These are phyloP conservation scores for Prunella himalayana DNA, from an alignment of 2,113 vertebrate species.

Conservation along the genomic window DNA sequence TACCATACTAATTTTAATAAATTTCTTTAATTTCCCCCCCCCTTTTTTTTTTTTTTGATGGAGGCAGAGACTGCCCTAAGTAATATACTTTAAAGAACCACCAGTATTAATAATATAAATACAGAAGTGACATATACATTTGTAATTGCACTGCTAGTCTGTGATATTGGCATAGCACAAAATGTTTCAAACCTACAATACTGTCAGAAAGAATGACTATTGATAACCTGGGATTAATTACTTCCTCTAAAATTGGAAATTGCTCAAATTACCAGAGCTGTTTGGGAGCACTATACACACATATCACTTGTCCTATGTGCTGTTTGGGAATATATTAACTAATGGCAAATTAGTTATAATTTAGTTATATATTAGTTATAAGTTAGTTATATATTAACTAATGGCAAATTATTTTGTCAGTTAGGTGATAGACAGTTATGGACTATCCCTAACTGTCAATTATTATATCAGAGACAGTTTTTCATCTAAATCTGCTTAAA, in stretches of 20 bases:
- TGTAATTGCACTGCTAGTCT: background rate
- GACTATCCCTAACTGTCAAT: background rate
- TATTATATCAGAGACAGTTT: background rate
- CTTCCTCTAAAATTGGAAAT: slow-evolving; percentile 4
- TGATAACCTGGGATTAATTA: slow-evolving; percentile 1
- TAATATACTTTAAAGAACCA: background rate
- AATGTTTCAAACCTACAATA: background rate
- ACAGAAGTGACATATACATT: background rate
- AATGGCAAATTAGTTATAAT: background rate
- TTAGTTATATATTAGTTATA: background rate
- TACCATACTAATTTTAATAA: background rate
- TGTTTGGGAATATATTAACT: background rate
- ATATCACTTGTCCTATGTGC: background rate
- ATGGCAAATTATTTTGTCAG: background rate
- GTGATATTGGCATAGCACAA: background rate
- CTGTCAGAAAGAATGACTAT: background rate
- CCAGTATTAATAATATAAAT: background rate
- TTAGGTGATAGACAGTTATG: background rate
- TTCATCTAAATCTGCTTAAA: slow-evolving; percentile 22
- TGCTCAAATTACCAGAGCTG: background rate
- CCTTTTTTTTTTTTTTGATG: background rate
- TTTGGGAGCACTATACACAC: background rate
- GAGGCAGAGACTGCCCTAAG: background rate
- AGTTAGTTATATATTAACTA: background rate
- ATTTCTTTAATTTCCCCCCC: background rate